These are phyloP conservation scores for Lasioglossum oenotherae DNA, from an alignment of 2,888 invertebrate species.

Conservation along the genomic window DNA sequence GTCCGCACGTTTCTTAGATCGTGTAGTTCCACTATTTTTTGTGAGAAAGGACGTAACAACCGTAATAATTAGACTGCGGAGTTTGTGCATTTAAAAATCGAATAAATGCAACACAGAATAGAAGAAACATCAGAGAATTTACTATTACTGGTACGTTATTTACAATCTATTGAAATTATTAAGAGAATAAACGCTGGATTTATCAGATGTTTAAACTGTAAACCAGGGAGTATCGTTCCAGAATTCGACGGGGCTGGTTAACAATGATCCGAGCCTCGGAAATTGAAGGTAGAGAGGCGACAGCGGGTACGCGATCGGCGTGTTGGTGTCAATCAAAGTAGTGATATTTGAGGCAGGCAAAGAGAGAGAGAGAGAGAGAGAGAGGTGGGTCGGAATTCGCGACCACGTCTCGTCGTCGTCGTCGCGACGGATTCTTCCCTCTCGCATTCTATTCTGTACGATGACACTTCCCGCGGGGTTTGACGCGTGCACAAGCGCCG, in stretches of 20 bases:
- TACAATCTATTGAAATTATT: no score
- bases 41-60: no score
- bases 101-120: neutral
- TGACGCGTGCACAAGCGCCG: constrained; percentile 53
- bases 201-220: neutral
- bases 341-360: constrained; percentile 63
- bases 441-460: constrained; percentile 70
- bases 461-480: constrained; percentile 62
- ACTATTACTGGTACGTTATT: no score
- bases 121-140: neutral
- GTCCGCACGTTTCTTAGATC: no score
- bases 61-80: neutral
- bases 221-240: neutral
- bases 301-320: constrained; percentile 9
- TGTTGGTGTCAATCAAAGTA: constrained; percentile 70
- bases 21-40: no score
- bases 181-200: no score
- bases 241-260: neutral
- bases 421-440: constrained; percentile 65
- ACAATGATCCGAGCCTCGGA: neutral
- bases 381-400: constrained; percentile 67
- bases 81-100: neutral
- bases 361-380: neutral
- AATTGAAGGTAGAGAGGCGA: neutral
- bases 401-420: constrained; percentile 31